Percentiles rank a stretch among this genome's conserved stretches.
Evolutionary conservation across 2,888 invertebrate genomes (phyloP).

Genomic region (Zele albiditarsus): DNA sequence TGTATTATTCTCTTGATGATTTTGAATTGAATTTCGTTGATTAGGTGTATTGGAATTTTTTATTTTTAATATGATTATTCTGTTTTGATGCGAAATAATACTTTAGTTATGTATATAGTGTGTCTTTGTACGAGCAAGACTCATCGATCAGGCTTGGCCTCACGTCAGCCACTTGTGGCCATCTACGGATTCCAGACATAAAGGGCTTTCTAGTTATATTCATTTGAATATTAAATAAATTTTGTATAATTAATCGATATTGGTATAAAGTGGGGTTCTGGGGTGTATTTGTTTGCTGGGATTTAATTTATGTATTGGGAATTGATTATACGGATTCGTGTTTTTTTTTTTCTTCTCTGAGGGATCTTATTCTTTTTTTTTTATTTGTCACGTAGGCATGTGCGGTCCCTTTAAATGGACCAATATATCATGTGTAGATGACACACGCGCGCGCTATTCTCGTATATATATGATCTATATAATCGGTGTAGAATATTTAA

Average conservation of each 20-base stretch:
- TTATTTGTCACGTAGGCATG: neutral
- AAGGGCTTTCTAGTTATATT: constrained; percentile 29
- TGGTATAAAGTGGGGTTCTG: neutral
- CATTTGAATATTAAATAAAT: constrained; percentile 22
- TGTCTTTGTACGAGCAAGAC: constrained; percentile 51
- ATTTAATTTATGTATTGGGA: constrained; percentile 11
- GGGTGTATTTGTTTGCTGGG: neutral
- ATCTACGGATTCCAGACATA: constrained; percentile 54
- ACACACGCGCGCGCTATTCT: constrained; percentile 4
- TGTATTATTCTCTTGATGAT: neutral
- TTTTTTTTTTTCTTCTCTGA: neutral
- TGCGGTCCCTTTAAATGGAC: constrained; percentile 26
- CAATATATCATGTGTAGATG: neutral
- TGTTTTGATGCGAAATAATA: neutral
- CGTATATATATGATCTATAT: constrained; percentile 3
- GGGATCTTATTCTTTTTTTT: neutral
- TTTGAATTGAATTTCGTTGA: neutral
- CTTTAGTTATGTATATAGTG: constrained; percentile 41
- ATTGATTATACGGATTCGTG: neutral
- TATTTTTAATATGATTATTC: constrained; percentile 1
- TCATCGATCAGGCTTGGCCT: constrained; percentile 65
- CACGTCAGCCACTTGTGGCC: constrained; percentile 69
- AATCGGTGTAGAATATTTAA: neutral
- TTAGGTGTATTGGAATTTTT: neutral
- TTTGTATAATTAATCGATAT: constrained; percentile 1